Evolutionary conservation across 2,888 invertebrate species (phyloP), one percentile per base, ranked within the genome.

Genomic region (Orgyia antiqua): DNA sequence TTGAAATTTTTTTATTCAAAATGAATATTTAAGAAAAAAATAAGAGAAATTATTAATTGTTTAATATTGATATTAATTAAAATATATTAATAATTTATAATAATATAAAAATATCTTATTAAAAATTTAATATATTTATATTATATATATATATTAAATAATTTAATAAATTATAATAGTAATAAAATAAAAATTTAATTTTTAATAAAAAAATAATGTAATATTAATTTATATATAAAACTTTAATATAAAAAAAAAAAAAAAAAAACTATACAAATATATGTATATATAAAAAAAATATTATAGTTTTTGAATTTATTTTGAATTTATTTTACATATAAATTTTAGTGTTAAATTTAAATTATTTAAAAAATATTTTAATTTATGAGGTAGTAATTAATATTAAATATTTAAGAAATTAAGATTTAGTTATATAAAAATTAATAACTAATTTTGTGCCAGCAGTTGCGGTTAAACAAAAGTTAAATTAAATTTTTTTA

Each of bases 401-500:
- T 76, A 69, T 88, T 88, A 84, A 77, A 74, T 60, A 86, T 88
- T 87, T 87, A 88, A 80, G 78, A 78, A 87, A 84, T 87, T 88
- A 87, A 86, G 88, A 80, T 87, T 88, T 89, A 87, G 75, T 83
- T 88, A 88, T 80, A 77, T 76, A 58, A 56, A 62, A 70, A 88
- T 78, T 87, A 88, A 78, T 87, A 83, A 88, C 87, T 68, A 88
- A 89, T 82, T 87, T 89, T 89, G 89, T 89, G 89, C 89, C 89
- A 91, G 90, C 90, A 89, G 87, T 88, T 87, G 90, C 90, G 90
- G 89, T 90, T 90, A 90, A 58, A 89, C 90, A 88, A 84, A 83
- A 82, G 6, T 87, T 87, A 69, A 82, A 82, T 70, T 87, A 70
- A 88, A 88, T 87, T 82, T 77, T 83, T 68, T 87, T 76, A 68